Evolutionary conservation across 2,888 invertebrate species (phyloP), one percentile per base, ranked within the genome.

Genomic region (Leptinotarsa tumamoca): DNA sequence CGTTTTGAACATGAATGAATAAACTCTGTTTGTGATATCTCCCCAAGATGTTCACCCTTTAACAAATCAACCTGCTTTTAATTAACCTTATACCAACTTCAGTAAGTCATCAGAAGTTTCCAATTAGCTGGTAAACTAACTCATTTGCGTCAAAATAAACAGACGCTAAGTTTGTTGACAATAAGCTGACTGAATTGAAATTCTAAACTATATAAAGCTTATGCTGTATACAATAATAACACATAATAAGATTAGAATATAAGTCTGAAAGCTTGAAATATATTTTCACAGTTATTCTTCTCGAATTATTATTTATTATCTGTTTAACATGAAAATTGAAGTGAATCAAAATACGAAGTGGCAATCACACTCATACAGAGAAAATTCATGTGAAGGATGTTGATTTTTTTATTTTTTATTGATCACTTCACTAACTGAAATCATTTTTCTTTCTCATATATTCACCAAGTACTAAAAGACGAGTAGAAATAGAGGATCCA

Each of bases 51-150:
- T 23, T n/a, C 69, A 75, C 63, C n/a, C 69, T 66, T 54, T 70
- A 72, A 54, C 50, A 56, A 75, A 73, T 49, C 49, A 71, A 71
- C 72, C 63, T 61, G 72, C 74, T 71, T 73, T 71, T 72, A 74
- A 74, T 74, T 68, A 74, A 73, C 68, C 69, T 72, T 58, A 72
- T 72, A 67, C 74, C 17, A 74, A 74, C 66, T 77, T 74, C 67
- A 21, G 51, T 67, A 69, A 74, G 77, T 77, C 77, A 72, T 77
- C 71, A 77, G 77, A 72, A 77, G 72, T 72, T 77, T 72, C 74
- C 74, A 77, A 77, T 77, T 77, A 77, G 72, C 69, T 51, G 43
- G 72, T 51, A 33, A 76, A 74, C 74, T 72, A 71, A 77, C 66
- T 72, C 68, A 72, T 74, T 68, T 66, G 66, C 67, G 71, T 74